These are phyloP conservation scores for Carapus acus DNA, from an alignment of 2,797 vertebrate genomes.

Conservation along the genomic window DNA sequence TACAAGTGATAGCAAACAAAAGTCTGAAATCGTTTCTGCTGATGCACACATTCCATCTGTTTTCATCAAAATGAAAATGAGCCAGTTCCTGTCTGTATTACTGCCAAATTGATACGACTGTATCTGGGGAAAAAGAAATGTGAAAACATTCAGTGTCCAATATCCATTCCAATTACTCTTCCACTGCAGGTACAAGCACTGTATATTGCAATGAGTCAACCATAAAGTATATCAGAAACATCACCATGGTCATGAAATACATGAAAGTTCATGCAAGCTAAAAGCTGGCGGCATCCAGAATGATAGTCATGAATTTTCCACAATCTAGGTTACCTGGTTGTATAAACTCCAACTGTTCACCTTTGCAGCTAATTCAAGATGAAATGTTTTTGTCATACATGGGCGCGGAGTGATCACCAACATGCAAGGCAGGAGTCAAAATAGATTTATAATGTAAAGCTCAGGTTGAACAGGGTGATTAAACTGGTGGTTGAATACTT, in stretches of 20 bases:
- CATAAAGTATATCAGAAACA: too few relatives aligned
- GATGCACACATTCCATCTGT: conserved; percentile 49
- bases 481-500: too few relatives aligned
- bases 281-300: background rate
- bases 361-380: too few relatives aligned
- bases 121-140: conserved; percentile 22
- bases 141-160: conserved; percentile 34
- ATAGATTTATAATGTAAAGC: too few relatives aligned
- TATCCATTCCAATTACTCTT: conserved; percentile 45
- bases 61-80: conserved; percentile 63
- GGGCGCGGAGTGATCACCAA: too few relatives aligned
- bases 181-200: conserved; percentile 3
- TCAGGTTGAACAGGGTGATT: too few relatives aligned
- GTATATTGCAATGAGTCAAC: conserved; percentile 28
- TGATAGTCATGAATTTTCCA: too few relatives aligned
- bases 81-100: conserved; percentile 53
- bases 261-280: background rate
- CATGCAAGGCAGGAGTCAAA: too few relatives aligned
- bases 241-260: conserved; percentile 10
- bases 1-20: conserved; percentile 31
- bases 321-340: too few relatives aligned
- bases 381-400: too few relatives aligned
- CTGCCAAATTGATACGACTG: conserved; percentile 35
- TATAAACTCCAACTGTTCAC: too few relatives aligned
- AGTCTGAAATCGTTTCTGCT: conserved; percentile 42